These are phyloP conservation scores for Heliconius aoede DNA, from an alignment of 2,888 invertebrate species.

Conservation along the genomic window DNA sequence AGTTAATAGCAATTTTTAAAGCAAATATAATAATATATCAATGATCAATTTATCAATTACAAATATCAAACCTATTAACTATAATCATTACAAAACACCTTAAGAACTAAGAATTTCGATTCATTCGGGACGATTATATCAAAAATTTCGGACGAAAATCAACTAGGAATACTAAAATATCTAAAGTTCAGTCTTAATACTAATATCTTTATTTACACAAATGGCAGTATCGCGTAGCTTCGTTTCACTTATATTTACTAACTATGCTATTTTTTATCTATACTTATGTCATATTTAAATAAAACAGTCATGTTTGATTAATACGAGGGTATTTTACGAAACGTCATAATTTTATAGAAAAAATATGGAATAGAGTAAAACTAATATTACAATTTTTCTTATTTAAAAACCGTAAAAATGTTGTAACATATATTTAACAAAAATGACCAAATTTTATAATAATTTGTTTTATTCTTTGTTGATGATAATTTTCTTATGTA, in stretches of 20 bases:
- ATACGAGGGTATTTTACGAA: not conserved
- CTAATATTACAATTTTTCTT: too few relatives aligned
- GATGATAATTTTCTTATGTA: not conserved
- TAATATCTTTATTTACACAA: conserved; percentile 67
- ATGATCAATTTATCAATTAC: not conserved
- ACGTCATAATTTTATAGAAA: not conserved
- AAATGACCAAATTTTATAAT: not conserved
- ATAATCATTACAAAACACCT: conserved; percentile 29
- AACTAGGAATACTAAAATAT: conserved; percentile 54
- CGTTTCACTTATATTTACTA: conserved; percentile 52
- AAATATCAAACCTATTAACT: conserved; percentile 1
- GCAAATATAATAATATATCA: conserved; percentile 13
- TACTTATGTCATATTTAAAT: conserved; percentile 10
- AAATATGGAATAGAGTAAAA: not conserved
- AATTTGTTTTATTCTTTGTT: not conserved
- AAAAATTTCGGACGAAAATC: conserved; percentile 64
- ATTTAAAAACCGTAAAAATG: too few relatives aligned
- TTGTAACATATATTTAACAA: not conserved
- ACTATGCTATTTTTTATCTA: conserved; percentile 27
- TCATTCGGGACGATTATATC: conserved; percentile 72
- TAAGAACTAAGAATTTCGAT: conserved; percentile 61
- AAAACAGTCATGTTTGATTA: conserved; percentile 15
- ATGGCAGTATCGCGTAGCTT: conserved; percentile 80
- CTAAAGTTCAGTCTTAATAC: conserved; percentile 54
- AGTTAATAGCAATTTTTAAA: not conserved